Conservation (phyloP, 2,797 vertebrate genomes). For the Myotis planiceps region DNA sequence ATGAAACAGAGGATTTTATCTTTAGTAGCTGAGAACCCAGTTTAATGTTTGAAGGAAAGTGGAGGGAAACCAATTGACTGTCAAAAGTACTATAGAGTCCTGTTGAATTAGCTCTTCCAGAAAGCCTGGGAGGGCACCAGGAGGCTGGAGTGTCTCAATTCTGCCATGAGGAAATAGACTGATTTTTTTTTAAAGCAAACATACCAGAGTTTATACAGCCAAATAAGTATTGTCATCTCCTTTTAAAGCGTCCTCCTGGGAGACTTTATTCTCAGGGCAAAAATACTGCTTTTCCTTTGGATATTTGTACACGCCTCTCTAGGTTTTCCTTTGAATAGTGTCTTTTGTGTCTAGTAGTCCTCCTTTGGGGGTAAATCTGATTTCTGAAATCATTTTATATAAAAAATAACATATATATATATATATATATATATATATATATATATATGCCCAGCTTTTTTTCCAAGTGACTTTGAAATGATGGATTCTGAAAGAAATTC, state of each 20-base stretch:
- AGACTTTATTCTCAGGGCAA: not conserved
- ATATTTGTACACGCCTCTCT: not conserved
- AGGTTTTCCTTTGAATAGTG: not conserved
- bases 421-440: no score
- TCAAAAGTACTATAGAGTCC: not conserved
- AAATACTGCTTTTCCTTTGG: not conserved
- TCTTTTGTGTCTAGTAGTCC: not conserved
- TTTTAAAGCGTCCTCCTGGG: not conserved
- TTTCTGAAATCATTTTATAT: constrained; percentile 13
- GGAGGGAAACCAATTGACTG: not conserved
- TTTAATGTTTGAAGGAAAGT: constrained; percentile 25
- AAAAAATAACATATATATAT: not conserved
- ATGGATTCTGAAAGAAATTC: not conserved
- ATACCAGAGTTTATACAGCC: constrained; percentile 30
- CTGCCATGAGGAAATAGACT: constrained; percentile 33
- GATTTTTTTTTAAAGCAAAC: constrained; percentile 22
- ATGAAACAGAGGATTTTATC: constrained; percentile 33
- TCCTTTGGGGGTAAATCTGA: not conserved
- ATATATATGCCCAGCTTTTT: not conserved
- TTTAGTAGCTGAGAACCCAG: constrained; percentile 6
- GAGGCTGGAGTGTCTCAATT: not conserved
- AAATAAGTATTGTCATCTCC: not conserved
- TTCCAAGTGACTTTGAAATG: not conserved
- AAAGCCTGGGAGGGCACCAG: not conserved
- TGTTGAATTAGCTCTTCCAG: not conserved